These are phyloP conservation scores for Sinosuthora webbiana DNA, from an alignment of 2,113 vertebrate species.

Conservation along the genomic window DNA sequence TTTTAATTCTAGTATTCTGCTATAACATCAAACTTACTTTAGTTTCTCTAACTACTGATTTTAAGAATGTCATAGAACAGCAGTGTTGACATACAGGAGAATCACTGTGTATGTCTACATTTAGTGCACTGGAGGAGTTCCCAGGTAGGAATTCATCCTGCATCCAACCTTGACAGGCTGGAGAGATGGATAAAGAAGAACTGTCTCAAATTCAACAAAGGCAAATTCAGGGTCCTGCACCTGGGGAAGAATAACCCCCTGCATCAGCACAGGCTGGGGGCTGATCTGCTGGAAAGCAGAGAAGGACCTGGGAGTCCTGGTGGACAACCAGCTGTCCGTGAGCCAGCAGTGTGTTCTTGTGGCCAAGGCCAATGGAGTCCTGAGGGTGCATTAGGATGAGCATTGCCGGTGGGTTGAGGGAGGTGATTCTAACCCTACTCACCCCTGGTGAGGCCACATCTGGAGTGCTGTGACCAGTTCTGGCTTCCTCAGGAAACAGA, in stretches of 20 bases:
- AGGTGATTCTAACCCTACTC: neutral
- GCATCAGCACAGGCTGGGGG: neutral
- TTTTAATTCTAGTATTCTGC: neutral
- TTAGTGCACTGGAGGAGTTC: neutral
- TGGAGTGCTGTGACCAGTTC: neutral
- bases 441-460: neutral
- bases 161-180: neutral
- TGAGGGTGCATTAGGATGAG: accelerated
- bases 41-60: neutral
- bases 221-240: neutral
- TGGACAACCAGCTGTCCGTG: neutral
- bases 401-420: neutral
- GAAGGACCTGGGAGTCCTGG: neutral
- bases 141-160: neutral
- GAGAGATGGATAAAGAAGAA: neutral
- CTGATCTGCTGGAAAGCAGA: neutral
- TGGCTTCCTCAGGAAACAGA: neutral
- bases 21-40: neutral
- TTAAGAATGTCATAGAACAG: neutral
- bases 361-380: neutral
- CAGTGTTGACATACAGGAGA: neutral
- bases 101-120: neutral
- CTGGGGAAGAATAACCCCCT: neutral
- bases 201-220: neutral
- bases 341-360: neutral